Conservation (phyloP, 2,797 vertebrate genomes). For the Trematomus bernacchii region DNA sequence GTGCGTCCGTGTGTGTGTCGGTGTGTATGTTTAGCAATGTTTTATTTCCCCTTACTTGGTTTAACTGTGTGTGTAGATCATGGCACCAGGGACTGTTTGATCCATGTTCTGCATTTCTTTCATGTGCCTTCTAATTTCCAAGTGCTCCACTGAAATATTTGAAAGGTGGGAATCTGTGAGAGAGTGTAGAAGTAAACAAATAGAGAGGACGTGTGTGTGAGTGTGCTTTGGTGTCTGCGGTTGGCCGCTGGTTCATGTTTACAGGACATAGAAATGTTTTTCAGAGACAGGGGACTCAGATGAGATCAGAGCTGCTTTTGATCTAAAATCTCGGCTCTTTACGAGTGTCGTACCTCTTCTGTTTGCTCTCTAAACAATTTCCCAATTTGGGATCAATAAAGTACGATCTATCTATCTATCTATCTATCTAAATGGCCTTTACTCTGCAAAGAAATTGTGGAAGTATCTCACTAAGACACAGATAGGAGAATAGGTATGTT, state of each 20-base stretch:
- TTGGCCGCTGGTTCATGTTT: conserved; percentile 6
- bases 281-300: conserved; percentile 8
- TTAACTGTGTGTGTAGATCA: conserved; percentile 22
- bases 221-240: conserved; percentile 22
- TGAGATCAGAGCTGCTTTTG: conserved; percentile 46
- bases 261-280: conserved; percentile 16
- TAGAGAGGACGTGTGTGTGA: background rate
- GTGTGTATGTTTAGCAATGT: conserved; percentile 43
- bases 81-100: conserved; percentile 23
- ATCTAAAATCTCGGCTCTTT: conserved; percentile 34
- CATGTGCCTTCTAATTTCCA: conserved; percentile 26
- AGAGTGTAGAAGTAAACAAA: conserved; percentile 12
- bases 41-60: conserved; percentile 42
- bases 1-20: conserved; percentile 12
- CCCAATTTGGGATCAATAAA: too few species aligned
- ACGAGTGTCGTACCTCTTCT: conserved; percentile 2
- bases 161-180: conserved; percentile 7
- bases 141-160: conserved; percentile 10
- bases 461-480: background rate
- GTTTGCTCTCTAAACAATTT: conserved; percentile 30
- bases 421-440: conserved; percentile 13
- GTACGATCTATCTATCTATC: too few species aligned
- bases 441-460: conserved; percentile 7
- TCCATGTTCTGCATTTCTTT: conserved; percentile 31
- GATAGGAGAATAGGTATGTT: conserved; percentile 7